A percentile compares a stretch with the other conserved stretches of the same genome.
Conservation (phyloP, 2,888 invertebrate species). For the Luffia ferchaultella region DNA sequence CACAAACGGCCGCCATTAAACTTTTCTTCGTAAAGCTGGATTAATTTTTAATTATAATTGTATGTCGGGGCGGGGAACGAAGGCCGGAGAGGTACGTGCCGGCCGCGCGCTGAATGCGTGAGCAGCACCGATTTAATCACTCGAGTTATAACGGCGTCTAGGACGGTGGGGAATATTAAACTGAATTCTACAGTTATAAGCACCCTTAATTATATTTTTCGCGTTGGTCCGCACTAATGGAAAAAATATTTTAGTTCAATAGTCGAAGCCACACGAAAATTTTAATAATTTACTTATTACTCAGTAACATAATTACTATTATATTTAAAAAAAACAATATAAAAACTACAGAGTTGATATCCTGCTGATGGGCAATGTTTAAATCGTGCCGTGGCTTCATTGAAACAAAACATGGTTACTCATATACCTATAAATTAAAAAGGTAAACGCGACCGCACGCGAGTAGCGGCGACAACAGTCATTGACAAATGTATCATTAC, state of each 20-base stretch:
- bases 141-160: conserved; percentile 43
- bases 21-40: conserved; percentile 31
- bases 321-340: too few species aligned
- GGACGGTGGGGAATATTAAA: conserved; percentile 38
- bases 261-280: too few species aligned
- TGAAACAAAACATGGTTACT: too few species aligned
- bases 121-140: conserved; percentile 53
- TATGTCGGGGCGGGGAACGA: conserved; percentile 19
- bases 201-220: conserved; percentile 17
- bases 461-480: background rate
- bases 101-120: conserved; percentile 38
- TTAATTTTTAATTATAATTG: conserved; percentile 62
- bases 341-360: too few species aligned
- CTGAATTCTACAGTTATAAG: conserved; percentile 51
- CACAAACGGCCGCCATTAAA: conserved; percentile 30
- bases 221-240: background rate
- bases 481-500: background rate
- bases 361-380: too few species aligned
- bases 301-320: too few species aligned
- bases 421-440: too few species aligned
- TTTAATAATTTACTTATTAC: too few species aligned
- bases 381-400: too few species aligned
- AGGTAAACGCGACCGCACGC: too few species aligned
- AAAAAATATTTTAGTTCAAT: background rate
- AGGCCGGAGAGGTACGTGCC: conserved; percentile 29